Evolutionary conservation across 2,113 vertebrate species (phyloP), one percentile per base, ranked within the genome.

Genomic region (Maylandia zebra): DNA sequence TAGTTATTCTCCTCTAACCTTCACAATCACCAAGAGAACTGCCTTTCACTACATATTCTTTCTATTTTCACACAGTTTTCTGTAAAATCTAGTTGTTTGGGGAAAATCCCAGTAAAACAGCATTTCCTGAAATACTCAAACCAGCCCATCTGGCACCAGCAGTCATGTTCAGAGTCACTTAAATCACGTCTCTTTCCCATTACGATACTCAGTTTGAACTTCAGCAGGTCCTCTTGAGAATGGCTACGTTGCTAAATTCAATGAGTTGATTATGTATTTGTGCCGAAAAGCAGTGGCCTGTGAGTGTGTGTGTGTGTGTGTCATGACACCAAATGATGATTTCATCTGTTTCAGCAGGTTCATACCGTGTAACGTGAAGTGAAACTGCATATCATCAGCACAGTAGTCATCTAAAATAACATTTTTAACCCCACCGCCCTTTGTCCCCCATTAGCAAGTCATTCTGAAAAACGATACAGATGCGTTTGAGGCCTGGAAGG

Each of bases 401-500:
- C 4, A 55, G 43, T 7, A 24, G 36, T 56, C 10, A 8, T 45
- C 9, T 74, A 27, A 16, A 38, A 81, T 89, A 66, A 74, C 8
- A 55, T 22, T 59, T 79, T 84, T 86, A 82, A 92, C 81, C 69
- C 45, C 45, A 66, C 17, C 91, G n/a, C 24, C 45, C 57, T 91
- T 95, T 94, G 43, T 76, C 41, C 66, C 50, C 43, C 71, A 50
- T 50, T 86, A 99, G 99, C 96, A 96, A 76, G 91, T 97, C 1
- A 95, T 99, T 13, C 55, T 99, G 87, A 97, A 94, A 86, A 99
- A 99, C 57, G 97, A 97, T 14, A 97, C 98, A 0, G 97, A 98
- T 8, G 91, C 96, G 4, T 99, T 98, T 92, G 91, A 97, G 32
- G 96, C 96, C 41, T 99, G 98, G 98, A 93, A 96, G 85, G 96